Evolutionary conservation across 2,888 invertebrate species (phyloP).

Genomic region (Eilema caniola): DNA sequence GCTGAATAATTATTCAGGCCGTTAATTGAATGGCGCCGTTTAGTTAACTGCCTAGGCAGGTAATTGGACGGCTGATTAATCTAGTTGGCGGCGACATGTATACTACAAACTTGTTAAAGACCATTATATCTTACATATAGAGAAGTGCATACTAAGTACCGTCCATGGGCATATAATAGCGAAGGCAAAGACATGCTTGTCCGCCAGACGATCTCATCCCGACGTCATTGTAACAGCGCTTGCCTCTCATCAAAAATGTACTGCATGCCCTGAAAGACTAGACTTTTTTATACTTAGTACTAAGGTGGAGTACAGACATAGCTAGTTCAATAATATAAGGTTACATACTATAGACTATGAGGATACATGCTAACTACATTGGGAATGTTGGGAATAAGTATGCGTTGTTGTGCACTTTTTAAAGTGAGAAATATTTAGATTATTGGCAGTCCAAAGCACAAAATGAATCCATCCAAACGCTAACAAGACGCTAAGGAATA

Average conservation of each 20-base stretch:
- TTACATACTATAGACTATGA: neutral
- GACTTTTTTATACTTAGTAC: constrained; percentile 34
- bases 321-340: neutral
- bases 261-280: constrained; percentile 76
- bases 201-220: constrained; percentile 82
- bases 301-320: neutral
- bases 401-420: neutral
- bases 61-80: no score
- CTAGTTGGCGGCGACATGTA: no score
- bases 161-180: constrained; percentile 48
- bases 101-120: constrained; percentile 38
- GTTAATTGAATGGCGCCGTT: no score
- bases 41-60: no score
- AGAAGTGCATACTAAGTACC: constrained; percentile 36
- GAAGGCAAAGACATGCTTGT: constrained; percentile 64
- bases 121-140: constrained; percentile 6
- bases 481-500: neutral
- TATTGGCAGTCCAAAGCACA: no score
- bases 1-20: no score
- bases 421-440: neutral
- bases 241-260: constrained; percentile 84
- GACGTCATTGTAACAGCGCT: constrained; percentile 78
- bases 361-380: neutral
- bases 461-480: no score
- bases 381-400: neutral